Conservation (phyloP, 2,113 vertebrate species). For the Microtus richardsoni region DNA sequence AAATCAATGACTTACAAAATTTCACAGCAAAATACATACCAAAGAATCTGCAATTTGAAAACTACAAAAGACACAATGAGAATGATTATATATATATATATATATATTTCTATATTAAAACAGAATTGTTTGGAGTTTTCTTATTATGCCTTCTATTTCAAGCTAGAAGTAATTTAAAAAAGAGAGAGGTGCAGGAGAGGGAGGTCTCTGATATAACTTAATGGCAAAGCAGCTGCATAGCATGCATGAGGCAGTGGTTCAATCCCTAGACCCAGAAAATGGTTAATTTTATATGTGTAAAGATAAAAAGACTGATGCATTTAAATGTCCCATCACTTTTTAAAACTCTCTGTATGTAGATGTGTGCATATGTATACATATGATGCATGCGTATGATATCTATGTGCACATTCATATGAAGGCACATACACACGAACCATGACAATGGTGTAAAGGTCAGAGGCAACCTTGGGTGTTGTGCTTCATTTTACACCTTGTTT, state of each 20-base stretch:
- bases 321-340: background rate
- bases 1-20: background rate
- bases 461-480: background rate
- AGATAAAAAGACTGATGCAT: background rate
- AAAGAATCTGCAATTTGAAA: background rate
- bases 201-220: background rate
- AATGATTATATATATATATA: background rate
- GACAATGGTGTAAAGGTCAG: background rate
- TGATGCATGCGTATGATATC: background rate
- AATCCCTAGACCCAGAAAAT: background rate
- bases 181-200: background rate
- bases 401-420: background rate
- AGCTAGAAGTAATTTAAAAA: conserved; percentile 22
- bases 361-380: background rate
- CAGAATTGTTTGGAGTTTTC: conserved; percentile 13
- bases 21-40: conserved; percentile 38
- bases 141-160: conserved; percentile 36
- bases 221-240: background rate
- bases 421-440: no score
- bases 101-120: background rate
- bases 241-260: background rate
- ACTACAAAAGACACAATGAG: background rate
- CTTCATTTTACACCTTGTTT: background rate
- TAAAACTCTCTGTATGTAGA: background rate
- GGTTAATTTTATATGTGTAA: background rate